Conservation (phyloP, 2,797 vertebrate species). For the Erithacus rubecula region DNA sequence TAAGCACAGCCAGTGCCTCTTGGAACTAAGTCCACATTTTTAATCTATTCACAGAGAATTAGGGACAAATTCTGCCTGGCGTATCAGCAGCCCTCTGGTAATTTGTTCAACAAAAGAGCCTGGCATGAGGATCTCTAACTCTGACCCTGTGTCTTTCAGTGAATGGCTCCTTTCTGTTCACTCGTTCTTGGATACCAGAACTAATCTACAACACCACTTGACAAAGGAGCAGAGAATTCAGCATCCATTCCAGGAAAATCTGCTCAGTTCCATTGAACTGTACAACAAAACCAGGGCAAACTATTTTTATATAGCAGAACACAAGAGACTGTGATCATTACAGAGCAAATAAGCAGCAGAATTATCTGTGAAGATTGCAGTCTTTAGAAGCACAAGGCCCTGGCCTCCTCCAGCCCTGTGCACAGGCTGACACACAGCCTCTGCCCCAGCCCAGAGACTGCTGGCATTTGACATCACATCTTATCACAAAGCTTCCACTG, state of each 20-base stretch:
- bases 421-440: neutral
- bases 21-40: neutral
- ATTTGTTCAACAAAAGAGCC: constrained; percentile 8
- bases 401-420: neutral
- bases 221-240: constrained; percentile 2
- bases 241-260: constrained; percentile 4
- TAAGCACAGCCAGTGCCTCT: neutral
- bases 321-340: neutral
- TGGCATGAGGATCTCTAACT: neutral
- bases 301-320: neutral
- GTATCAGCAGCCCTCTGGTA: constrained; percentile 16
- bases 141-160: neutral
- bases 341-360: neutral
- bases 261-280: neutral
- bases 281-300: neutral
- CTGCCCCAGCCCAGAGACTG: neutral
- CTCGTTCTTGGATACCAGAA: neutral
- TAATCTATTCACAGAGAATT: neutral
- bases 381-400: neutral
- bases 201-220: neutral
- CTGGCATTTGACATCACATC: neutral
- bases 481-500: neutral
- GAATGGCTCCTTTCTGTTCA: neutral
- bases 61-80: neutral
- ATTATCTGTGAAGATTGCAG: neutral